These are phyloP conservation scores for Acronicta psi DNA, from an alignment of 2,888 invertebrate genomes.

Conservation along the genomic window DNA sequence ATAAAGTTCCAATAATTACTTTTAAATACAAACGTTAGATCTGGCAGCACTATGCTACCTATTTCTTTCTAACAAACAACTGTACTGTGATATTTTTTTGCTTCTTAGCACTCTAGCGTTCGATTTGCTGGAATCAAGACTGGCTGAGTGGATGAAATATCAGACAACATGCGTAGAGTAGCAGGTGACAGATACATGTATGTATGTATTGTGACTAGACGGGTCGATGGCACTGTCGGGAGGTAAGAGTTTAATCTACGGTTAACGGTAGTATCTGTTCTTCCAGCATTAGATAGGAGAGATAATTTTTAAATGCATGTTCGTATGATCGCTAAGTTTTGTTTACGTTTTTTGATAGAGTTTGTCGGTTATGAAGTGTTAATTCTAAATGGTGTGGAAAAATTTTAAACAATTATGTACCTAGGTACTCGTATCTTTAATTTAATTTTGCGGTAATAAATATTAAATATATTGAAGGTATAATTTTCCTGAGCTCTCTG, in stretches of 20 bases:
- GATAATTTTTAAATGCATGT: no score
- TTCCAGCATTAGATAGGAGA: not conserved
- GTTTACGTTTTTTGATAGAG: no score
- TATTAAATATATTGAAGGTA: no score
- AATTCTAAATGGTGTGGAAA: no score
- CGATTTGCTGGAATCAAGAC: not conserved
- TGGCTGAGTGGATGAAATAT: conserved; percentile 26
- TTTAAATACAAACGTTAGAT: not conserved
- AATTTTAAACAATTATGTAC: no score
- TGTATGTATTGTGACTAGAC: conserved; percentile 10
- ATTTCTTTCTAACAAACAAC: not conserved
- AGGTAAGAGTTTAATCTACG: conserved; percentile 5
- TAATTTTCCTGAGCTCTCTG: no score
- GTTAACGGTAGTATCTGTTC: not conserved
- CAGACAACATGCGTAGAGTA: conserved; percentile 21
- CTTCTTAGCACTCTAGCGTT: not conserved
- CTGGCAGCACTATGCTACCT: not conserved
- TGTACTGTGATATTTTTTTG: not conserved
- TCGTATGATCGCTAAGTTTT: no score
- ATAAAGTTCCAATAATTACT: no score
- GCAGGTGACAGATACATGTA: conserved; percentile 37
- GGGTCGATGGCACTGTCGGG: conserved; percentile 2
- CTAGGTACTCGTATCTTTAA: no score
- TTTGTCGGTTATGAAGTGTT: no score
- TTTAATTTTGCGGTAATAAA: no score